Evolutionary conservation across 1,140 invertebrate species (phyloP).

Genomic region (Neodiprion lecontei): DNA sequence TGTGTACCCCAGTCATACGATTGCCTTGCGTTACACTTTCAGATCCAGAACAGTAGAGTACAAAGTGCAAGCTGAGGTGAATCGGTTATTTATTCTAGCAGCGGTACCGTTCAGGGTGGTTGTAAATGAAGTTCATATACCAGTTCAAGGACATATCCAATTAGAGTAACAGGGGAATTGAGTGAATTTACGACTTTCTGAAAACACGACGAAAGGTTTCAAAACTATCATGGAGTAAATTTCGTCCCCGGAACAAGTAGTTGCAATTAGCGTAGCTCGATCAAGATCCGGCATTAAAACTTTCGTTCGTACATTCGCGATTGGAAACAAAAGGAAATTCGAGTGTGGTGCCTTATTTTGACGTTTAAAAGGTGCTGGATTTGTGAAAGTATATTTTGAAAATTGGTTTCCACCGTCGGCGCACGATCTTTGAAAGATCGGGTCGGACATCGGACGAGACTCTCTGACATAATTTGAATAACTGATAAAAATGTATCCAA

Average conservation of each 20-base stretch:
- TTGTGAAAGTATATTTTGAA: neutral
- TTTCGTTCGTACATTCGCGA: neutral
- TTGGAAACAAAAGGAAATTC: neutral
- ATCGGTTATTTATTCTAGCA: neutral
- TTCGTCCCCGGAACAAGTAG: neutral
- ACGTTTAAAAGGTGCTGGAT: neutral
- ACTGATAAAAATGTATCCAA: neutral
- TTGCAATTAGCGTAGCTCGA: neutral
- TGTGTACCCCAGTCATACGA: too few relatives aligned
- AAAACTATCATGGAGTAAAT: neutral
- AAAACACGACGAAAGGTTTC: too few relatives aligned
- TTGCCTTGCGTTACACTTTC: too few relatives aligned
- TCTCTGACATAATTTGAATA: neutral
- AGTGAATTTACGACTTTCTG: neutral
- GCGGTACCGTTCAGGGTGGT: neutral
- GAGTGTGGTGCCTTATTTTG: conserved; percentile 7
- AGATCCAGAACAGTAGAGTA: too few relatives aligned
- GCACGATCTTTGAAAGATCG: neutral
- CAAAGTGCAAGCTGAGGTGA: too few relatives aligned
- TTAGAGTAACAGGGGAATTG: neutral
- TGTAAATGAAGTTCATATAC: neutral
- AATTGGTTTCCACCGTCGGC: too few relatives aligned
- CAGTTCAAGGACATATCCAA: neutral
- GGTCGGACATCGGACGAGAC: neutral
- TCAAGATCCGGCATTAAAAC: neutral